Evolutionary conservation across 1,140 invertebrate genomes (phyloP).

Genomic region (Hyphantria cunea): DNA sequence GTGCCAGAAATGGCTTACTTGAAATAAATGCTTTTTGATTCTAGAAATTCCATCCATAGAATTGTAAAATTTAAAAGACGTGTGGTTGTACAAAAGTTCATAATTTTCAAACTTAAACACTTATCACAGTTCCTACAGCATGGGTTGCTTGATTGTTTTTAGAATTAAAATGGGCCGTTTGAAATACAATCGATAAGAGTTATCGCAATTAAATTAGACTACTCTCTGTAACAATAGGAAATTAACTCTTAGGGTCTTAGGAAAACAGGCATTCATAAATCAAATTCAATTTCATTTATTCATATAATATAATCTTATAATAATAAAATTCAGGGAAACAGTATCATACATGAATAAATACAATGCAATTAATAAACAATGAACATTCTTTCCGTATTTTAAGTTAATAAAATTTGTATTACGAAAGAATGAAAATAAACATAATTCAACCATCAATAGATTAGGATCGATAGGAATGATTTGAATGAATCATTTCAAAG

Average conservation of each 20-base stretch:
- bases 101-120: no score
- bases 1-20: no score
- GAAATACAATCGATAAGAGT: no score
- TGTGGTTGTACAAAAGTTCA: no score
- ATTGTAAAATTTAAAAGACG: no score
- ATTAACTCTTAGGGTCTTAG: not conserved
- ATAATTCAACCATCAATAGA: constrained; percentile 40
- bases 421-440: constrained; percentile 49
- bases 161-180: no score
- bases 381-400: constrained; percentile 53
- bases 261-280: constrained; percentile 10
- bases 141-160: no score
- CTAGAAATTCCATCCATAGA: no score
- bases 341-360: constrained; percentile 80
- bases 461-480: constrained; percentile 60
- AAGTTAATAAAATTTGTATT: constrained; percentile 54
- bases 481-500: constrained; percentile 55
- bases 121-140: no score
- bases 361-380: constrained; percentile 76
- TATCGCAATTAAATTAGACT: no score
- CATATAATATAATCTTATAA: constrained; percentile 79
- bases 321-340: constrained; percentile 78
- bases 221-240: not conserved
- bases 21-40: no score
- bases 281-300: constrained; percentile 49